Percentiles rank a stretch among this genome's conserved stretches.
Evolutionary conservation across 2,113 vertebrate genomes (phyloP).

Genomic region (Clupea harengus): DNA sequence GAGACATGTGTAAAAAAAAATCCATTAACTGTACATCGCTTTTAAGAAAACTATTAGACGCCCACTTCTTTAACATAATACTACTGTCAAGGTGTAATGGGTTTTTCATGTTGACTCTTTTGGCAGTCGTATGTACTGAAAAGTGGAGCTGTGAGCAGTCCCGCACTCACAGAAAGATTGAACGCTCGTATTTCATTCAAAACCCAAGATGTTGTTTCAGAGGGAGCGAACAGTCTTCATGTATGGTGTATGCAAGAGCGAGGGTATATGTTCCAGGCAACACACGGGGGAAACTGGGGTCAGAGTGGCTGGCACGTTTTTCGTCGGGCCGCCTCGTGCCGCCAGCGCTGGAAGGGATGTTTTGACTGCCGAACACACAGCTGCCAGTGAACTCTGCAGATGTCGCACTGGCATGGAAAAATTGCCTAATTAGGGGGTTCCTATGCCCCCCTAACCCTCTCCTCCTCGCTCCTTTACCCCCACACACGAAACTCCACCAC

Average conservation of each 20-base stretch:
- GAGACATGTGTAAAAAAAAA: neutral
- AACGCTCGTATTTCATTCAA: slow-evolving; percentile 8
- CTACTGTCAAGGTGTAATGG: slow-evolving; percentile 15
- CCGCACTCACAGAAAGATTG: neutral
- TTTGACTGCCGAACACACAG: slow-evolving; percentile 67
- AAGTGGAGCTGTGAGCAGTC: neutral
- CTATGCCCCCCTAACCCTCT: slow-evolving; percentile 42
- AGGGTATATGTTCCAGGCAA: slow-evolving; percentile 6
- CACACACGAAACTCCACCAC: slow-evolving; percentile 46
- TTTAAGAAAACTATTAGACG: slow-evolving; percentile 11
- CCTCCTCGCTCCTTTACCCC: slow-evolving; percentile 25
- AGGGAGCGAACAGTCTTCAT: neutral
- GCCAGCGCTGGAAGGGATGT: slow-evolving; percentile 60
- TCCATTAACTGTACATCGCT: slow-evolving; percentile 19
- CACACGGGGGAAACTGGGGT: slow-evolving; percentile 31
- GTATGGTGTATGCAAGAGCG: neutral
- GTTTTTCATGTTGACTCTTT: slow-evolving; percentile 13
- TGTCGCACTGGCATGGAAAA: slow-evolving; percentile 60
- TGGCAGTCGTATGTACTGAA: neutral
- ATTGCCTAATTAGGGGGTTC: slow-evolving; percentile 67
- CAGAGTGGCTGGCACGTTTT: slow-evolving; percentile 41
- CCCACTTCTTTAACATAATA: slow-evolving; percentile 10
- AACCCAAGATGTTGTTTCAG: slow-evolving; percentile 11
- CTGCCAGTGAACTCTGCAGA: slow-evolving; percentile 70
- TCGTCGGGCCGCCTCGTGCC: slow-evolving; percentile 51